Percentiles rank a stretch among this genome's conserved stretches.
phyloP scores from a whole-genome alignment of 2,797 vertebrate genomes.

The Pteropus rufus region DNA sequence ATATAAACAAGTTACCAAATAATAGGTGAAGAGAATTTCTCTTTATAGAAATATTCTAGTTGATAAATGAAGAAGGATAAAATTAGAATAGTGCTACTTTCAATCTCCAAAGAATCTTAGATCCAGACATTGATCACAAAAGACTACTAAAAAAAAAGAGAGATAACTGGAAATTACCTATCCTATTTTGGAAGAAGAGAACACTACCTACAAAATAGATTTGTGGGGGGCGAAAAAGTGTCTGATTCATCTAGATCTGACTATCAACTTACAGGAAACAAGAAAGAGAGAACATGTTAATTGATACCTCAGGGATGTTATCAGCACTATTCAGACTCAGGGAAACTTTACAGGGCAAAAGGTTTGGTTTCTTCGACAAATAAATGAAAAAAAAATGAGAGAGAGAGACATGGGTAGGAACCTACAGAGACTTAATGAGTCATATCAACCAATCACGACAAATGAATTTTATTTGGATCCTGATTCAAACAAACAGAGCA shows the following conservation, averaged over 20 bases:
- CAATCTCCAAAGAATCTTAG: not conserved
- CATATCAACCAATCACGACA: not conserved
- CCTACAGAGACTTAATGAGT: not conserved
- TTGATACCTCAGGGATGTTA: not conserved
- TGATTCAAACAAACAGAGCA: not conserved
- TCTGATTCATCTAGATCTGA: not conserved
- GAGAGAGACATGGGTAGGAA: not conserved
- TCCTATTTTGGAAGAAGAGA: not conserved
- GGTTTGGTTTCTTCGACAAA: not conserved
- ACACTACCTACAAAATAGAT: not conserved
- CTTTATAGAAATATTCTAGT: not conserved
- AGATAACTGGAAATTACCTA: not conserved
- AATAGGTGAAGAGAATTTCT: not conserved
- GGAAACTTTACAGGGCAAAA: not conserved
- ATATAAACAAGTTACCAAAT: not conserved
- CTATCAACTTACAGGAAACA: not conserved
- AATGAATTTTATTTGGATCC: not conserved
- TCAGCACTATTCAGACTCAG: not conserved
- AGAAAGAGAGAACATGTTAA: not conserved
- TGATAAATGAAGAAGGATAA: not conserved
- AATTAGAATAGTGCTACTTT: not conserved
- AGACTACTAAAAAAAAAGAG: not conserved
- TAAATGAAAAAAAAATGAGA: not conserved
- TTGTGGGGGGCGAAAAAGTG: not conserved
- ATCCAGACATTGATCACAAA: not conserved